Evolutionary conservation across 2,113 vertebrate genomes (phyloP).

Genomic region (Xenotilapia flavipinnis): DNA sequence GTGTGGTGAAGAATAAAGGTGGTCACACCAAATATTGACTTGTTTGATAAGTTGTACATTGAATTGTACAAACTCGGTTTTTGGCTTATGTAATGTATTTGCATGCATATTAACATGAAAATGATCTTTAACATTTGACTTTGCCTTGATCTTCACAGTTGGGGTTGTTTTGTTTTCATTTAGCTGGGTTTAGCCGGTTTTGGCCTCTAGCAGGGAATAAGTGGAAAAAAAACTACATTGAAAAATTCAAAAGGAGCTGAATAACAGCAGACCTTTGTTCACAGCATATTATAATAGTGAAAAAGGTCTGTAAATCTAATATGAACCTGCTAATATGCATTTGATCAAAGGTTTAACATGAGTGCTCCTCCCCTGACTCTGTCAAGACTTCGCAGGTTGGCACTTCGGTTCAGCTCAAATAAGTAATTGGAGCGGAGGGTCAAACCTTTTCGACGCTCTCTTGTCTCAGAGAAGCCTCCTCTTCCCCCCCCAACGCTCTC

Average conservation of each 20-base stretch:
- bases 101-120: background rate
- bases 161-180: background rate
- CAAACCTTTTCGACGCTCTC: slow-evolving; percentile 8
- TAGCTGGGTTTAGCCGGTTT: background rate
- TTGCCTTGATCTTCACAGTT: background rate
- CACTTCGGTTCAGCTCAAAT: background rate
- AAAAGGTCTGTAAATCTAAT: background rate
- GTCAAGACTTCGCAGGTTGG: slow-evolving; percentile 15
- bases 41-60: background rate
- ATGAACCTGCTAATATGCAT: slow-evolving; percentile 31
- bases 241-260: background rate
- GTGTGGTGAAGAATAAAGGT: background rate
- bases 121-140: background rate
- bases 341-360: slow-evolving; percentile 27
- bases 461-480: background rate
- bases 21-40: background rate
- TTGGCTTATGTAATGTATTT: background rate
- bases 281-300: background rate
- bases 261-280: background rate
- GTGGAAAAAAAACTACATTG: background rate
- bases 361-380: background rate
- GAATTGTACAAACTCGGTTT: background rate
- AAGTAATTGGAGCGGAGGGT: slow-evolving; percentile 38
- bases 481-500: background rate
- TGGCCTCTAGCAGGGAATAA: background rate